Conservation (phyloP, 2,113 vertebrate species). For the Crypturellus undulatus region DNA sequence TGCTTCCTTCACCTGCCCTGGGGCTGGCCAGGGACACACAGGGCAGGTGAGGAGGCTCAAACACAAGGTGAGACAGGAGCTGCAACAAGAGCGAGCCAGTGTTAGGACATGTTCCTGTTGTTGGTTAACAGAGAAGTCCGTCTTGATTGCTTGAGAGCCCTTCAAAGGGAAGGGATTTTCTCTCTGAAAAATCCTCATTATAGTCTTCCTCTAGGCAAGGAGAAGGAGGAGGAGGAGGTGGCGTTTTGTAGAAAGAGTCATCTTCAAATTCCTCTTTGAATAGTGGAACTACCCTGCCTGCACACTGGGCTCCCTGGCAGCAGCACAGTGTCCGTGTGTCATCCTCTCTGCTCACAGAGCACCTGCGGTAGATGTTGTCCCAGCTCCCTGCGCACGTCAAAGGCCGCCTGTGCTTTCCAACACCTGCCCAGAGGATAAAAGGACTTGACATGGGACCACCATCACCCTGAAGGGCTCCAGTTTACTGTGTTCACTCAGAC, state of each 20-base stretch:
- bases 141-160: neutral
- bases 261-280: neutral
- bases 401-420: no score
- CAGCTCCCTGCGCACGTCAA: neutral
- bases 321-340: neutral
- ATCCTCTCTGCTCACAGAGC: neutral
- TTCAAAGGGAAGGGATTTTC: neutral
- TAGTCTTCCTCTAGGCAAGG: neutral
- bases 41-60: neutral
- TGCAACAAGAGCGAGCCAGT: neutral
- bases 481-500: no score
- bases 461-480: no score
- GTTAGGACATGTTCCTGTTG: neutral
- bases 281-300: no score
- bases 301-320: neutral
- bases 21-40: neutral
- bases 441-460: neutral
- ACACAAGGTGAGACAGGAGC: neutral
- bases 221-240: neutral
- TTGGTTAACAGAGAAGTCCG: neutral
- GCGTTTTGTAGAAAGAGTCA: neutral
- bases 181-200: neutral
- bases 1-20: neutral
- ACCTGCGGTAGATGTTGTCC: neutral
- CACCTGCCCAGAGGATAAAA: neutral